A percentile compares a stretch with the other conserved stretches of the same genome.
These are phyloP conservation scores for Euschistus heros DNA, from an alignment of 1,140 invertebrate genomes.

Conservation along the genomic window DNA sequence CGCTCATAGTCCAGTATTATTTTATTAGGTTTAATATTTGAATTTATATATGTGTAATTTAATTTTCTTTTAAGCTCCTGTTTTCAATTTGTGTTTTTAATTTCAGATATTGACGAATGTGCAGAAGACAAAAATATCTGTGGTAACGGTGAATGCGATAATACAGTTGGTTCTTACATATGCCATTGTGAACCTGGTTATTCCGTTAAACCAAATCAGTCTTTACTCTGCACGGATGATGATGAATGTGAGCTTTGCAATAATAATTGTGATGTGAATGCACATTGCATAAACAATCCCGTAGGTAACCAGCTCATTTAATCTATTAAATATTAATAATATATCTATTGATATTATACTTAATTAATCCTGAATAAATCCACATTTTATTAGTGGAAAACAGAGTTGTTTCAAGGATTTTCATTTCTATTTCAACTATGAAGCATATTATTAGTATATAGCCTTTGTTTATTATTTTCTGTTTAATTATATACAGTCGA, in stretches of 20 bases:
- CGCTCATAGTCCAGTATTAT: too few species aligned
- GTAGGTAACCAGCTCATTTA: slow-evolving; percentile 35
- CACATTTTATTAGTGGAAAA: too few species aligned
- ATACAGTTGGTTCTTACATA: slow-evolving; percentile 72
- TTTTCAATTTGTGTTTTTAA: slow-evolving; percentile 3
- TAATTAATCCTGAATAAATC: too few species aligned
- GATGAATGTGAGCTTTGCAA: slow-evolving; percentile 72
- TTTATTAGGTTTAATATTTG: too few species aligned
- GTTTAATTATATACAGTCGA: too few species aligned
- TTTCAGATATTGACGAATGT: slow-evolving; percentile 61
- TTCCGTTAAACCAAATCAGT: slow-evolving; percentile 63
- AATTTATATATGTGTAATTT: too few species aligned
- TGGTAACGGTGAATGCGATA: slow-evolving; percentile 60
- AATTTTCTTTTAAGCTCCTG: too few species aligned
- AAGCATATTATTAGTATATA: too few species aligned
- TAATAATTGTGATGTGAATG: slow-evolving; percentile 66
- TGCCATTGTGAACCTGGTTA: slow-evolving; percentile 70
- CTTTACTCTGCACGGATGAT: slow-evolving; percentile 64
- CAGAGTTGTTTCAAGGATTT: not conserved
- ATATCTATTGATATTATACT: too few species aligned
- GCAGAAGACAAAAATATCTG: slow-evolving; percentile 54
- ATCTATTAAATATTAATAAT: not conserved
- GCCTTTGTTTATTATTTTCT: too few species aligned
- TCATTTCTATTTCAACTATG: too few species aligned
- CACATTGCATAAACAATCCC: slow-evolving; percentile 69